Evolutionary conservation across 2,888 invertebrate species (phyloP), one percentile per base, ranked within the genome.

Genomic region (Odontothrips loti): DNA sequence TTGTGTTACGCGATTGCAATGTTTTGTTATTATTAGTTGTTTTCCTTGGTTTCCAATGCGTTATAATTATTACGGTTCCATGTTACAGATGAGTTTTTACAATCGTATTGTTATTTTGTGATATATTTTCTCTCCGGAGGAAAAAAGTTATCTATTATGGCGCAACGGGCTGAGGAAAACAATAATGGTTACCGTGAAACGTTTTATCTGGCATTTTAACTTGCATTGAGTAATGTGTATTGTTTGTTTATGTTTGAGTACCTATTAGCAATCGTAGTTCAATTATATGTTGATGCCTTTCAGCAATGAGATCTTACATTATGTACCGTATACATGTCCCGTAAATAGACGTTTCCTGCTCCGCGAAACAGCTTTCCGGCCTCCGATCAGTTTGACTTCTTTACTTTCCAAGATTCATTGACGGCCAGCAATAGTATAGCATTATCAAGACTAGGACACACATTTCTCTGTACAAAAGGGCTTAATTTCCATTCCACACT

Each of bases 31-130:
- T 23, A 29, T 48, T 80, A 29, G 20, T 80, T 80, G 48, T 47
- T 47, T 79, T 79, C 48, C 23, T 47, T 80, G 10, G 58, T 80
- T 80, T 80, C 20, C 58, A 80, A 58, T 80, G 48, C 51, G 48
- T 23, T 34, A 47, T 48, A 75, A 75, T 75, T 23, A n/a, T 75
- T 75, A 27, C 68, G 48, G 27, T 79, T 29, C 79, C 79, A 79
- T 43, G 79, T 47, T 79, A 79, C 47, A 47, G 34, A 43, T 43
- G 34, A 47, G 10, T 79, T 79, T 79, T 34, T 15, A 79, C 47
- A 48, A 58, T 79, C 48, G 79, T 79, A 79, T 27, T 75, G 68
- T 75, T 27, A 75, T 27, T 75, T 75, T 75, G 68, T 75, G 68
- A 75, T 75, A 75, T 75, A 27, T 75, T 68, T 68, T 75, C 12